Evolutionary conservation across 1,140 invertebrate genomes (phyloP).

Genomic region (Whitmania pigra): DNA sequence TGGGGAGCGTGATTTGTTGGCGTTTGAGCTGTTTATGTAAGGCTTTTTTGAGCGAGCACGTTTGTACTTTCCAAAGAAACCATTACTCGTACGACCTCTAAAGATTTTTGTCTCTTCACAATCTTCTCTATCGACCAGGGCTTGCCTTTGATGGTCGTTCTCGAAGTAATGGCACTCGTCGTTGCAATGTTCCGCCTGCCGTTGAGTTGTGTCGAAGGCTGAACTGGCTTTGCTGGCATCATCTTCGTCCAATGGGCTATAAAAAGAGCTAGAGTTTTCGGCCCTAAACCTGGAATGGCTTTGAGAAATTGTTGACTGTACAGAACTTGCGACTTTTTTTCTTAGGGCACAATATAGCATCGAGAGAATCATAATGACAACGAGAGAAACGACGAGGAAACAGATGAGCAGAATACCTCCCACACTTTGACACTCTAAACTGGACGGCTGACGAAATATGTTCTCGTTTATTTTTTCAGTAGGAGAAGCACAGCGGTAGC

Average conservation of each 20-base stretch:
- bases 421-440: not conserved
- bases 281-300: not conserved
- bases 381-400: not conserved
- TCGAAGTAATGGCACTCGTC: not conserved
- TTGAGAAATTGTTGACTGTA: too few relatives aligned
- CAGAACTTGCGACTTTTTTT: too few relatives aligned
- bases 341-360: not conserved
- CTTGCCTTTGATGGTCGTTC: not conserved
- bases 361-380: slow-evolving; percentile 1
- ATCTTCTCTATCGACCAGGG: not conserved
- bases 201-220: slow-evolving; percentile 4
- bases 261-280: not conserved
- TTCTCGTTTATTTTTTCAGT: not conserved
- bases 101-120: not conserved
- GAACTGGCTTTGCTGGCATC: not conserved
- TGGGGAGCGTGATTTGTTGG: not conserved
- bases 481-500: not conserved
- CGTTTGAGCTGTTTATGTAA: not conserved
- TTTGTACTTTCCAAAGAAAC: slow-evolving; percentile 7
- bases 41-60: not conserved
- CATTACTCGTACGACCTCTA: not conserved
- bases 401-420: not conserved
- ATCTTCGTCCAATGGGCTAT: slow-evolving; percentile 7
- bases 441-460: slow-evolving; percentile 9
- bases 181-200: not conserved